phyloP scores from a whole-genome alignment of 1,140 invertebrate species.

The Eulimnadia texana region DNA sequence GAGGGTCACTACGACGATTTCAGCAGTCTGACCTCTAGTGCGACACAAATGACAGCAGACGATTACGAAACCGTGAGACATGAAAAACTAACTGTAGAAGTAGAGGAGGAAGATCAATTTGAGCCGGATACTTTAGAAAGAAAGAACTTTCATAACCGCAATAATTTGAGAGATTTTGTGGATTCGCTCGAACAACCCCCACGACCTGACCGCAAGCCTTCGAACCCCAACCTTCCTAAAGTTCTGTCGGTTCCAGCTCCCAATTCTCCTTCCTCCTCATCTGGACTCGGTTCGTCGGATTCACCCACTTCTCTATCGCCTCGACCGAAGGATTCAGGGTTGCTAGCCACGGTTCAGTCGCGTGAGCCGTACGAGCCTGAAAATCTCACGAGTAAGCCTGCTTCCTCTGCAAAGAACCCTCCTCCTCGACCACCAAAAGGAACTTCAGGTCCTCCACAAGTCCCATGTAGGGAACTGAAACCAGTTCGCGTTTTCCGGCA shows the following conservation, averaged over 20 bases:
- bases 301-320: background rate
- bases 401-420: background rate
- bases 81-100: background rate
- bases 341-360: constrained; percentile 7
- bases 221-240: background rate
- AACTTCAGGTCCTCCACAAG: background rate
- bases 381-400: no score
- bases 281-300: constrained; percentile 12
- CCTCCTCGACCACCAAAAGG: background rate
- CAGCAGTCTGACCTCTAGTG: background rate
- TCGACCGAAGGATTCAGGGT: background rate
- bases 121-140: constrained; percentile 12
- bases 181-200: constrained; percentile 13
- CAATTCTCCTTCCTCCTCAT: constrained; percentile 13
- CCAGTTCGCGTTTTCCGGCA: no score
- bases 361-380: background rate
- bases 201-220: background rate
- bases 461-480: background rate
- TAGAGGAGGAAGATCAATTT: constrained; percentile 9
- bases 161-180: constrained; percentile 4
- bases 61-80: background rate
- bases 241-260: constrained; percentile 1
- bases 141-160: background rate
- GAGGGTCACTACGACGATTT: constrained; percentile 6
- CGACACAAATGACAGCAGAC: constrained; percentile 1